Base-by-base conservation (phyloP, 2,797 vertebrate species). In the Sitta carolinensis region DNA sequence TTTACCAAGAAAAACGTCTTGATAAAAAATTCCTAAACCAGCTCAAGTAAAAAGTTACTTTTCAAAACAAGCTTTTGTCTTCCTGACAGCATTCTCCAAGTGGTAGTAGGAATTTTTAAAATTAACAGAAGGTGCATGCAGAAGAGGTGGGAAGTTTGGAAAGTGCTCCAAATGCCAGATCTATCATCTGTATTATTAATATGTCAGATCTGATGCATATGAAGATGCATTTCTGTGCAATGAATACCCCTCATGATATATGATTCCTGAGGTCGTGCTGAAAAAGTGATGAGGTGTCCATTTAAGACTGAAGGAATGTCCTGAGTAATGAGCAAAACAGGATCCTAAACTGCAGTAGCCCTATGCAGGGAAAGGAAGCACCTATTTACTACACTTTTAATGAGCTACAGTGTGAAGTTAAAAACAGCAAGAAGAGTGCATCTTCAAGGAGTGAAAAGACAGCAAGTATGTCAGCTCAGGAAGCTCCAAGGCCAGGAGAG, bases 121-220 rank as follows among this genome's bases (percentile, higher is more conserved):
- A 70, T 76, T 89, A 93, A 89, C 67, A 93, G 81, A 89, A 94
- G 57, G 77, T 96, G 9, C 62, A 82, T 34, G 80, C 0, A 3
- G 90, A 94, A 62, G 93, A 94, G 90, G 74, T 81, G 78, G 84
- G 84, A 94, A 84, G 42, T 73, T 93, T 87, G 67, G 47, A 73
- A 93, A 32, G 20, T 73, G 67, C 23, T 92, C 40, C 90, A 87
- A 87, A 93, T 89, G 86, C 74, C 89, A 87, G 55, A 69, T 82
- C 77, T 79, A 82, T 88, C 77, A 81, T 79, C 78, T 82, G 5
- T 42, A 94, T 90, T 57, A 87, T 69, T 93, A 92, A 47, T 68
- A 43, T 59, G 63, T 36, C 89, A 87, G 59, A 72, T 51, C 51
- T 69, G 45, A 63, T 63, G 30, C 4, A 1, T 25, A 67, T 8